A percentile compares a stretch with the other conserved stretches of the same genome.
These are phyloP conservation scores for Corydoras maculifer DNA, from an alignment of 2,113 vertebrate genomes.

Conservation along the genomic window DNA sequence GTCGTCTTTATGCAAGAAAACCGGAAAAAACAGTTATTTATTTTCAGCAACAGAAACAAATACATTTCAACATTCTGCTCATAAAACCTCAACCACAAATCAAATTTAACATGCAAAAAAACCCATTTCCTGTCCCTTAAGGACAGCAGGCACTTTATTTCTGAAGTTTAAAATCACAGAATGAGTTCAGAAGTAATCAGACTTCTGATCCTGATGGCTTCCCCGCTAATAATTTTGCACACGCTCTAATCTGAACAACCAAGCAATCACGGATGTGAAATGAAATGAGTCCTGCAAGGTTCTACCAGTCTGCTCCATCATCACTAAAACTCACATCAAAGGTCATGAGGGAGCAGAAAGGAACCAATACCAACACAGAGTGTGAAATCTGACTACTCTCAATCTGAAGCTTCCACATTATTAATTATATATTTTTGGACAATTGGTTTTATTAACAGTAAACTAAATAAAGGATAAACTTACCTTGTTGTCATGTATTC, in stretches of 20 bases:
- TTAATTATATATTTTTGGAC: too few species aligned
- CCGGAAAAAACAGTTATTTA: slow-evolving; percentile 52
- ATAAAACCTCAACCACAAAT: too few species aligned
- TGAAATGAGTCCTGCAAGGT: not conserved
- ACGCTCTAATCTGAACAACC: not conserved
- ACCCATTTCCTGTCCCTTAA: too few species aligned
- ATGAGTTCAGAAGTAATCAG: not conserved
- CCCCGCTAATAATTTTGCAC: not conserved
- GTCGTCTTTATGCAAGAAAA: slow-evolving; percentile 80
- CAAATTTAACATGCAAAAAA: too few species aligned
- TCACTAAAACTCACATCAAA: slow-evolving; percentile 36
- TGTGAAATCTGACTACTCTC: too few species aligned
- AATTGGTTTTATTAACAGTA: not conserved
- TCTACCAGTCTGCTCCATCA: slow-evolving; percentile 11
- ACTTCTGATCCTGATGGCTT: not conserved
- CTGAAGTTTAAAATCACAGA: not conserved
- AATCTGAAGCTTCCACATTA: too few species aligned
- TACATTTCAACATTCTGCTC: too few species aligned
- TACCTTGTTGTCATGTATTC: slow-evolving; percentile 98
- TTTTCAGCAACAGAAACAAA: too few species aligned
- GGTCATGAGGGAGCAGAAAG: slow-evolving; percentile 4
- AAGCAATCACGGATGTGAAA: not conserved
- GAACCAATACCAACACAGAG: too few species aligned
- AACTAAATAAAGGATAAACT: slow-evolving; percentile 33
- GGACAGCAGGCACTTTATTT: too few species aligned